Percentiles rank a stretch among this genome's conserved stretches.
phyloP scores from a whole-genome alignment of 2,888 invertebrate genomes.

The Fragum sueziense region DNA sequence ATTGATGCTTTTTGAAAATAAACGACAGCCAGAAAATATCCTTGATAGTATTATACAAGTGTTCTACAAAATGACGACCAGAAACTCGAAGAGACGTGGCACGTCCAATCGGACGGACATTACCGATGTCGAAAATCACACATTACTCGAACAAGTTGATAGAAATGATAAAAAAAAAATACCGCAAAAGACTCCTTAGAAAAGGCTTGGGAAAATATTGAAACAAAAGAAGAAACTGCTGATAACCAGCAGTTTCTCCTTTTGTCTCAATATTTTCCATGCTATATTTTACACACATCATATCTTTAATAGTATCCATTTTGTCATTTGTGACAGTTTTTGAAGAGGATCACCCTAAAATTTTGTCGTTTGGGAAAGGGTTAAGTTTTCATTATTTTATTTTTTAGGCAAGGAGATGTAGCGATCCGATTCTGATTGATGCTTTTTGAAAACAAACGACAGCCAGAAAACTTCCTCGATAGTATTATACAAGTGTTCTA shows the following conservation, averaged over 20 bases:
- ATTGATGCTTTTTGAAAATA: conserved; percentile 7
- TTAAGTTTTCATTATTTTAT: no score
- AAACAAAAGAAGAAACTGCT: no score
- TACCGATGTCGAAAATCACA: background rate
- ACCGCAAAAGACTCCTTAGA: conserved; percentile 46
- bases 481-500: conserved; percentile 9
- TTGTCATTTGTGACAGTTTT: no score
- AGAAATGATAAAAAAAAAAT: background rate
- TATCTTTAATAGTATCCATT: no score
- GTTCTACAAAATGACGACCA: conserved; percentile 1
- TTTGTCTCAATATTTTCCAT: no score
- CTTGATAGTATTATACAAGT: background rate
- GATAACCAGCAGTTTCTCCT: no score
- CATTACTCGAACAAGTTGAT: background rate
- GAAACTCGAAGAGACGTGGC: conserved; percentile 7
- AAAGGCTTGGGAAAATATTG: conserved; percentile 85
- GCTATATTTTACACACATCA: no score
- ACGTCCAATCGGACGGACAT: background rate
- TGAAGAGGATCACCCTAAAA: no score
- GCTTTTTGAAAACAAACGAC: background rate
- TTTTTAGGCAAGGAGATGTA: no score
- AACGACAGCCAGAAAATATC: background rate
- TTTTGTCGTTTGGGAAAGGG: no score
- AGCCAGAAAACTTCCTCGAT: background rate
- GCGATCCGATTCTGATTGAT: no score